These are phyloP conservation scores for Drosophila emarginata DNA, from an alignment of 2,888 invertebrate genomes.

Conservation along the genomic window DNA sequence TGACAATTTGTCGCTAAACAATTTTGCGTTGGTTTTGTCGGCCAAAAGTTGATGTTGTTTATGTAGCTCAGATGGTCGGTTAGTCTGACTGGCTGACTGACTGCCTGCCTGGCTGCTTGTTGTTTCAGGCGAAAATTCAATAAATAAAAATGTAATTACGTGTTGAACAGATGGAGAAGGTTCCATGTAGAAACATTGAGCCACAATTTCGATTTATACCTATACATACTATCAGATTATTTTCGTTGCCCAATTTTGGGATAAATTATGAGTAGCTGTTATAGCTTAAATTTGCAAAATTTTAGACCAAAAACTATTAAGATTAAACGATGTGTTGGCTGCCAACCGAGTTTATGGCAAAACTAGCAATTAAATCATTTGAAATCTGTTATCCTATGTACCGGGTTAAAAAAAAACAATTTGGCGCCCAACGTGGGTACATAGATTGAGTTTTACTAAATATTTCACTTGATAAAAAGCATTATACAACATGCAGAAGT, in stretches of 20 bases:
- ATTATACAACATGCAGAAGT: too few species aligned
- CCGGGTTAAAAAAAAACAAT: neutral
- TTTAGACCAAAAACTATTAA: too few species aligned
- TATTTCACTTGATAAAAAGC: too few species aligned
- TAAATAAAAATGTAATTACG: constrained; percentile 74
- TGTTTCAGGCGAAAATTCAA: constrained; percentile 60
- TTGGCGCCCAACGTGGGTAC: too few species aligned
- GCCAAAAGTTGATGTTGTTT: constrained; percentile 24
- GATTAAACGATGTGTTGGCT: too few species aligned
- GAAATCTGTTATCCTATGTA: neutral
- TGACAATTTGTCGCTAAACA: constrained; percentile 75
- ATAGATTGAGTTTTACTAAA: too few species aligned
- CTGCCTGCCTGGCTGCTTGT: neutral
- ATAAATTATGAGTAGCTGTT: neutral
- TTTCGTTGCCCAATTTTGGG: neutral
- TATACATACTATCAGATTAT: neutral
- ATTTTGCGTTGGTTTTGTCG: constrained; percentile 36
- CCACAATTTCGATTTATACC: neutral
- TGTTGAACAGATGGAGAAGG: constrained; percentile 34
- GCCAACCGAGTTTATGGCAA: too few species aligned
- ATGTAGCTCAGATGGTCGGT: constrained; percentile 15
- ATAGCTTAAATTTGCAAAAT: too few species aligned
- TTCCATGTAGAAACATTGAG: neutral
- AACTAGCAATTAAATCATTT: neutral
- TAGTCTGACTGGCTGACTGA: neutral